Evolutionary conservation across 2,888 invertebrate genomes (phyloP).

Genomic region (Eucera pruinosa): DNA sequence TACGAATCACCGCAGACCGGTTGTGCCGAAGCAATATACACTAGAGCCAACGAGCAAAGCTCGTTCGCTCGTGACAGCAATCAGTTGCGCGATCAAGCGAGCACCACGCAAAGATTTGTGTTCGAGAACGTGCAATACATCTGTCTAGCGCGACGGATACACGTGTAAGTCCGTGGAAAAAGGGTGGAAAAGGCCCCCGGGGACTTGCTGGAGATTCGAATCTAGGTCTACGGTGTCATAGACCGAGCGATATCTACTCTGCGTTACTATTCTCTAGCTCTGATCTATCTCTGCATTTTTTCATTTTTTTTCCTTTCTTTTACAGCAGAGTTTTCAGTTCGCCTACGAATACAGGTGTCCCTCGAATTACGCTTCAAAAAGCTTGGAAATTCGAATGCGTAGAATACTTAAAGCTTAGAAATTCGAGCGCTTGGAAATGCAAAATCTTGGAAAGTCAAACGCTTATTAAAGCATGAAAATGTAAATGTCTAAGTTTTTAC

Average conservation of each 20-base stretch:
- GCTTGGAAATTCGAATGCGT: too few relatives aligned
- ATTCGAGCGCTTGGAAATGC: too few relatives aligned
- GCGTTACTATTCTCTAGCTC: constrained; percentile 1
- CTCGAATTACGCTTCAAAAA: too few relatives aligned
- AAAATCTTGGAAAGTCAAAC: too few relatives aligned
- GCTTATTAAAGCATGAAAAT: too few relatives aligned
- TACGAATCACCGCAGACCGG: constrained; percentile 13
- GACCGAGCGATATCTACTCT: constrained; percentile 9
- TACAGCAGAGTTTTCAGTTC: not conserved
- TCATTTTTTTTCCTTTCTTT: not conserved
- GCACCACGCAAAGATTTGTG: constrained; percentile 42
- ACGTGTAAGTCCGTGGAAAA: constrained; percentile 39
- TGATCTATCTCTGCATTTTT: not conserved
- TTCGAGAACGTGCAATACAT: constrained; percentile 43
- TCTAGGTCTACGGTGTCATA: constrained; percentile 41
- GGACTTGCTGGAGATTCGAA: constrained; percentile 52
- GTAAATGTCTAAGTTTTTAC: too few relatives aligned
- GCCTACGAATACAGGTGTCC: not conserved
- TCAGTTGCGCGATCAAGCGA: constrained; percentile 48
- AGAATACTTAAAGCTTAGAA: too few relatives aligned
- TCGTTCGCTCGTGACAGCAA: constrained; percentile 48
- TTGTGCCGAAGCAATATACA: constrained; percentile 15
- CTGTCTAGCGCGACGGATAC: constrained; percentile 42
- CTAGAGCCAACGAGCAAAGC: not conserved
- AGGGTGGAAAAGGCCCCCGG: constrained; percentile 46